Percentiles rank a stretch among this genome's conserved stretches.
phyloP scores from a whole-genome alignment of 2,888 invertebrate genomes.

The Hylaea fasciaria region DNA sequence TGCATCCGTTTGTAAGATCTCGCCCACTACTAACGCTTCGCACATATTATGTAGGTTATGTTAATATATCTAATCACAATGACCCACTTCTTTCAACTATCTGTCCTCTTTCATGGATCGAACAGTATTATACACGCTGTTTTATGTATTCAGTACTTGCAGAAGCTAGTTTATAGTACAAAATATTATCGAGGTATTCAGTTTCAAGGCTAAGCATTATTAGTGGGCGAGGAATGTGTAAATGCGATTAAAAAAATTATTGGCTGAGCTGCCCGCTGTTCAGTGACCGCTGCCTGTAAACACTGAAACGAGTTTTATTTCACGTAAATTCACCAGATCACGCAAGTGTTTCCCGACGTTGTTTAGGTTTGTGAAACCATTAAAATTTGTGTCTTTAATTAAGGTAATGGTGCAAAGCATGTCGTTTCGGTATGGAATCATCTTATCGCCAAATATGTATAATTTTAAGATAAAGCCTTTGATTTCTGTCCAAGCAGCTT shows the following conservation, averaged over 20 bases:
- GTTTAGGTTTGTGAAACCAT: slow-evolving; percentile 62
- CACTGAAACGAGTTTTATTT: slow-evolving; percentile 52
- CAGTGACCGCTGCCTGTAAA: slow-evolving; percentile 61
- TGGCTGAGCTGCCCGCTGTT: slow-evolving; percentile 58
- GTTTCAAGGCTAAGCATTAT: slow-evolving; percentile 56
- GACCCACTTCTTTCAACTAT: slow-evolving; percentile 36
- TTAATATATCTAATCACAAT: slow-evolving; percentile 33
- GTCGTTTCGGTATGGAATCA: slow-evolving; percentile 58
- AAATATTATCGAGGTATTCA: slow-evolving; percentile 41
- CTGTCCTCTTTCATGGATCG: slow-evolving; percentile 28
- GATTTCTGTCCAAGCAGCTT: slow-evolving; percentile 44
- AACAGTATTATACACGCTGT: slow-evolving; percentile 26
- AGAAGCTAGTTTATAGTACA: slow-evolving; percentile 56
- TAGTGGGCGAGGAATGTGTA: slow-evolving; percentile 58
- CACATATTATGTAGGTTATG: slow-evolving; percentile 15
- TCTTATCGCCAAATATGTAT: slow-evolving; percentile 50
- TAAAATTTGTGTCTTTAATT: slow-evolving; percentile 61
- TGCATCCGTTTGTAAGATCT: slow-evolving; percentile 40
- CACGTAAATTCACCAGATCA: slow-evolving; percentile 50
- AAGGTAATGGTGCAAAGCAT: slow-evolving; percentile 73
- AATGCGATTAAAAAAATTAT: slow-evolving; percentile 40
- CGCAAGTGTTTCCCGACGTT: slow-evolving; percentile 45
- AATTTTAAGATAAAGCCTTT: slow-evolving; percentile 40
- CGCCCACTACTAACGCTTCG: slow-evolving; percentile 63
- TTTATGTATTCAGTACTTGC: slow-evolving; percentile 43